Conservation (phyloP, 2,113 vertebrate species). For the Potamarius usumacintae region DNA sequence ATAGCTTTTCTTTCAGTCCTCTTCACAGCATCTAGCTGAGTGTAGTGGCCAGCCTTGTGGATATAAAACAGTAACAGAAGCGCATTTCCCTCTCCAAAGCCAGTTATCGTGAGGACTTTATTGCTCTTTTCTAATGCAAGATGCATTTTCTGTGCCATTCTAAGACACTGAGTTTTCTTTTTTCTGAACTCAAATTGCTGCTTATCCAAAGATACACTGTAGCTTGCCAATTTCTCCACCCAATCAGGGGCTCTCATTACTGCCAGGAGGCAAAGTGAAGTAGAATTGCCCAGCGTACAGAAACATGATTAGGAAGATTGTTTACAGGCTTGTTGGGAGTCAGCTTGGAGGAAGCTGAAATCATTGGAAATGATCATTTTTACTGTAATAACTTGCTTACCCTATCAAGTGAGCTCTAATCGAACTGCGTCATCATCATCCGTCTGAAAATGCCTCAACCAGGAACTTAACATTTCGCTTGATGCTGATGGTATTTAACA, state of each 20-base stretch:
- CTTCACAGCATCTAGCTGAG: neutral
- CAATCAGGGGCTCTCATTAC: slow-evolving; percentile 48
- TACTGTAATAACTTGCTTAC: slow-evolving; percentile 18
- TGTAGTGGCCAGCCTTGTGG: neutral
- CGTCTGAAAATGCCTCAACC: neutral
- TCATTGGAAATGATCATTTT: slow-evolving; percentile 43
- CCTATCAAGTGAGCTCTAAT: slow-evolving; percentile 1
- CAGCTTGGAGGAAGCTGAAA: slow-evolving; percentile 47
- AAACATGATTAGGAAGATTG: slow-evolving; percentile 62
- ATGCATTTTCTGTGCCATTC: neutral
- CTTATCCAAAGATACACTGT: slow-evolving; percentile 31
- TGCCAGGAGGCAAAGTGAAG: slow-evolving; percentile 55
- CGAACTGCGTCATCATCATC: slow-evolving; percentile 16
- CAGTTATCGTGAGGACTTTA: slow-evolving; percentile 2
- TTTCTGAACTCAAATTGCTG: slow-evolving; percentile 36
- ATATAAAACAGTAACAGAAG: neutral
- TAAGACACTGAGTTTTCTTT: neutral
- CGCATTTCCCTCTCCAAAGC: neutral
- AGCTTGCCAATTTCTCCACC: slow-evolving; percentile 54
- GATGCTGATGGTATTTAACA: slow-evolving; percentile 24
- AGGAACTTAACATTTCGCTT: slow-evolving; percentile 25
- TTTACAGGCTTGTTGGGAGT: slow-evolving; percentile 50
- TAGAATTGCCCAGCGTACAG: slow-evolving; percentile 55
- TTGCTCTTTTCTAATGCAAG: neutral
- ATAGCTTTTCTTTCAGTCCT: neutral